phyloP scores from a whole-genome alignment of 1,140 invertebrate species.

The Atta cephalotes region DNA sequence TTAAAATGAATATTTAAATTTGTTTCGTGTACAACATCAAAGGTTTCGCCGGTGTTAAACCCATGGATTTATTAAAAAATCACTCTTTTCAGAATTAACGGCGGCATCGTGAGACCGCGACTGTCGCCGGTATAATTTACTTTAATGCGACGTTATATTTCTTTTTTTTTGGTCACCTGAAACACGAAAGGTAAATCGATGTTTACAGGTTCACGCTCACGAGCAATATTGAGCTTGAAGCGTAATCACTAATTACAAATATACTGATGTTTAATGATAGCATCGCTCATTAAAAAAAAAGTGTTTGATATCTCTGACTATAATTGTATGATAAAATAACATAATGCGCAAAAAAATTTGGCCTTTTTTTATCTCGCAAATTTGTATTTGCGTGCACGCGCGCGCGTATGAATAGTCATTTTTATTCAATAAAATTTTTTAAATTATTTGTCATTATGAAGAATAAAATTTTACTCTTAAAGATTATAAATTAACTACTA shows the following conservation, averaged over 20 bases:
- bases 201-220: neutral
- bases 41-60: slow-evolving; percentile 31
- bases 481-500: too few species aligned
- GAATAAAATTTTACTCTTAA: too few species aligned
- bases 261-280: neutral
- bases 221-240: neutral
- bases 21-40: slow-evolving; percentile 44
- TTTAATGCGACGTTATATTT: slow-evolving; percentile 13
- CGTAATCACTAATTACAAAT: neutral
- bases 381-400: too few species aligned
- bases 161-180: neutral
- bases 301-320: too few species aligned
- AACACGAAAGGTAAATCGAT: neutral
- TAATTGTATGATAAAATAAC: too few species aligned
- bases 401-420: too few species aligned
- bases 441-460: too few species aligned
- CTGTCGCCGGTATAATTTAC: neutral
- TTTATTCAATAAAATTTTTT: too few species aligned
- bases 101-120: neutral
- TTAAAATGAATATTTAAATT: slow-evolving; percentile 43
- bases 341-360: too few species aligned
- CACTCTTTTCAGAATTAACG: slow-evolving; percentile 32
- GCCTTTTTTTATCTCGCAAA: too few species aligned
- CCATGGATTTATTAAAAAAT: slow-evolving; percentile 43
- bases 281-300: neutral